Conservation (phyloP, 1,140 invertebrate genomes). For the Drosophila sproati region DNA sequence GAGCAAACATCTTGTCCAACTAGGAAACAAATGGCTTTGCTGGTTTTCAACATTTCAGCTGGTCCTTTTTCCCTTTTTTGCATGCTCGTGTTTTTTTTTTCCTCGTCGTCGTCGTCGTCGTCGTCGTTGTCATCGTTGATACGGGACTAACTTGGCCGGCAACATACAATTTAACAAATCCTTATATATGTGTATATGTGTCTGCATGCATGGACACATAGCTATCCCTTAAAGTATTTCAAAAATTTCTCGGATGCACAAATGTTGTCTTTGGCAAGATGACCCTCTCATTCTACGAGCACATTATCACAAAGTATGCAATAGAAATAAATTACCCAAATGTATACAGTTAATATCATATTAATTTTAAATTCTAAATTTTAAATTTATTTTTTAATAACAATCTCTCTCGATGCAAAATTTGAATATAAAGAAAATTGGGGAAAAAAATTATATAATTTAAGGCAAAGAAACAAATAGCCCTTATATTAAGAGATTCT, state of each 20-base stretch:
- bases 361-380: no score
- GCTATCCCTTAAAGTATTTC: constrained; percentile 10
- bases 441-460: no score
- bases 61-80: constrained; percentile 54
- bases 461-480: no score
- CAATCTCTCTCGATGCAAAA: no score
- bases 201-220: neutral
- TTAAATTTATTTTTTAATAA: no score
- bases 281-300: no score
- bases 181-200: constrained; percentile 10
- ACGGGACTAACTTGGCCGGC: constrained; percentile 29
- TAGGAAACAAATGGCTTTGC: constrained; percentile 83
- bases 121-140: constrained; percentile 23
- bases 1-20: constrained; percentile 84
- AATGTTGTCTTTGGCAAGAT: constrained; percentile 7
- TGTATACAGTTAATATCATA: no score
- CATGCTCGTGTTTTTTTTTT: constrained; percentile 41
- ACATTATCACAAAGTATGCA: no score
- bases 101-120: neutral
- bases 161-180: constrained; percentile 46
- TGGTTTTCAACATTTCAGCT: constrained; percentile 68
- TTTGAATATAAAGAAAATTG: no score
- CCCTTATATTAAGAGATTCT: no score
- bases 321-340: no score
- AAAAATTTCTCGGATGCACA: constrained; percentile 12